Base-by-base conservation (phyloP, 2,797 vertebrate species). In the Naso thynnoides region DNA sequence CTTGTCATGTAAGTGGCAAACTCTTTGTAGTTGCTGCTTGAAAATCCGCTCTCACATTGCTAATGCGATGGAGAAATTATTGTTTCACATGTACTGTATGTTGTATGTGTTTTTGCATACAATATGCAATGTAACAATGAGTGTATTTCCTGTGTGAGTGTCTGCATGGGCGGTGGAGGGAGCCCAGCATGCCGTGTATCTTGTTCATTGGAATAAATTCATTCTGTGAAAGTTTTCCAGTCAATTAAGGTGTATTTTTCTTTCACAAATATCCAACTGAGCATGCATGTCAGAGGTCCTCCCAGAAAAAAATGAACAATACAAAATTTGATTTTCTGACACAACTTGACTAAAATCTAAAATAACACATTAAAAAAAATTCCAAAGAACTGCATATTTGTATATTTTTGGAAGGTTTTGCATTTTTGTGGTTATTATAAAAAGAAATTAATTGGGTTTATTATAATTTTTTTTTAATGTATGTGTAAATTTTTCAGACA, bases 81-180 rank as follows among this genome's bases (percentile, higher is more conserved):
- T 81, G 74, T 86, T 66, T n/a, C 50, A 76, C 67, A 73, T 81
- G 81, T 80, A 59, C 70, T 76, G 78, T 76, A 53, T 88, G 82
- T 91, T 88, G 85, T 91, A 87, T 91, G 87, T 88, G 81, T 91
- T 91, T 89, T 91, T 90, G 73, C 88, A 89, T 89, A 91, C 89
- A 89, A 83, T 67, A 44, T 87, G 76, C 82, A 88, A 60, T 2
- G 65, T 74, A 57, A 26, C 61, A 69, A 42, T 80, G 8, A 50
- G 56, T 90, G 64, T 91, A 44, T 89, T 59, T 76, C 70, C 53
- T 80, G 85, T 84, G 54, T 78, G 68, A 73, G 45, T 85, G 84
- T 81, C 27, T 80, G 70, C 55, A 58, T 68, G 47, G 62, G 78
- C 33, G 45, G 49, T 47, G 78, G 63, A 74, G 63, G 47, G 71